A percentile compares a stretch with the other conserved stretches of the same genome.
Evolutionary conservation across 2,888 invertebrate species (phyloP).

Genomic region (Cyaniris semiargus): DNA sequence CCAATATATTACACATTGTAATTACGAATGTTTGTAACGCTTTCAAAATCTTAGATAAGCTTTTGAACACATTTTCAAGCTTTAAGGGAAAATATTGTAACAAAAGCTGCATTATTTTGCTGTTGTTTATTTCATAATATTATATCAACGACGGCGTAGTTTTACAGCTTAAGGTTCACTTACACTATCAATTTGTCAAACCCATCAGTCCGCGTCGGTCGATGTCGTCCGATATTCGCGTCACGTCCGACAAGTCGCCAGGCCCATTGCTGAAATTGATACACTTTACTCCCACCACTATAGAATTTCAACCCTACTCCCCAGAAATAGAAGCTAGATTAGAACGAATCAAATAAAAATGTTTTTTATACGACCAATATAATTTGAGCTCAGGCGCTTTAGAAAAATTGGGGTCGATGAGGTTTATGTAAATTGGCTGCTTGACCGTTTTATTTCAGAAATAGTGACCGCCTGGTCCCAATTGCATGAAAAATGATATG

Average conservation of each 20-base stretch:
- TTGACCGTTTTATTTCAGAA: conserved; percentile 62
- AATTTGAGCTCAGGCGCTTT: conserved; percentile 46
- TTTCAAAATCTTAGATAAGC: background rate
- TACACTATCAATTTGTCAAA: conserved; percentile 34
- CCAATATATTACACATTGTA: too few relatives aligned
- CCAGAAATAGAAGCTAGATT: conserved; percentile 49
- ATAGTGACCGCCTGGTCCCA: conserved; percentile 63
- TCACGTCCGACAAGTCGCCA: conserved; percentile 72
- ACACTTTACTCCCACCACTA: conserved; percentile 58
- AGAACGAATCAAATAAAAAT: conserved; percentile 35
- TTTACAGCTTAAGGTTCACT: background rate
- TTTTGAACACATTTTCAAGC: background rate
- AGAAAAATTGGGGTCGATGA: background rate
- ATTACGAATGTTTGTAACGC: background rate
- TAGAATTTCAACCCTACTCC: conserved; percentile 43
- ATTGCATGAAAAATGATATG: conserved; percentile 70
- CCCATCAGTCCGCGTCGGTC: conserved; percentile 57
- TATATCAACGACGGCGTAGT: background rate
- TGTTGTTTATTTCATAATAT: background rate
- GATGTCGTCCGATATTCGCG: conserved; percentile 60
- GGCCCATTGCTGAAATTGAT: conserved; percentile 76
- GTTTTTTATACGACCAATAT: conserved; percentile 48
- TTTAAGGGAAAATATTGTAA: background rate
- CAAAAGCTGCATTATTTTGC: background rate
- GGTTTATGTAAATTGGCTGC: conserved; percentile 42